These are phyloP conservation scores for Cottus gobio DNA, from an alignment of 2,113 vertebrate species.

Conservation along the genomic window DNA sequence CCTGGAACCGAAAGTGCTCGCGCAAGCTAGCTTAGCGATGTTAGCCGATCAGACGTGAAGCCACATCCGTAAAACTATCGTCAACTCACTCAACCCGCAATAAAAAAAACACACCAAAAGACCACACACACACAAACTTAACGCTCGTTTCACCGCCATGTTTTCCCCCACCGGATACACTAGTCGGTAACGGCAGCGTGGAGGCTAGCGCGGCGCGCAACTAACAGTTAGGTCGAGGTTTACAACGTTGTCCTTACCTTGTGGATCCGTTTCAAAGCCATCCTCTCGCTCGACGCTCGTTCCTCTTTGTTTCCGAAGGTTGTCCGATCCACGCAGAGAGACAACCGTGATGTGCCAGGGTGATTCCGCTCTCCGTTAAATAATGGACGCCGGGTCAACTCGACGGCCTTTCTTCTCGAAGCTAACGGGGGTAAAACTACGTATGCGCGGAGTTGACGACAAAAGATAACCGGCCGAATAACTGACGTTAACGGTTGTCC, in stretches of 20 bases:
- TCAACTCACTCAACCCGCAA: not conserved
- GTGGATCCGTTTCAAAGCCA: conserved; percentile 85
- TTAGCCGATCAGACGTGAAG: not conserved
- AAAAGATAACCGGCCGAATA: conserved; percentile 20
- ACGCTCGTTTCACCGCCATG: conserved; percentile 32
- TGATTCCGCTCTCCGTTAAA: conserved; percentile 19
- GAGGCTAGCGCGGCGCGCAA: conserved; percentile 56
- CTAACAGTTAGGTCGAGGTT: not conserved
- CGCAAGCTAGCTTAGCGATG: not conserved
- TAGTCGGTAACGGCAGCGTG: conserved; percentile 10
- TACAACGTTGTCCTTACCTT: conserved; percentile 73
- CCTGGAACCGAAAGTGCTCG: conserved; percentile 36
- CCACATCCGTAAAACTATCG: not conserved
- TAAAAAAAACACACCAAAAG: not conserved
- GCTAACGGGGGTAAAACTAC: conserved; percentile 68
- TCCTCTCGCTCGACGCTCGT: conserved; percentile 58
- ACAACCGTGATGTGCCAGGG: conserved; percentile 35
- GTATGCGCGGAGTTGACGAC: conserved; percentile 49
- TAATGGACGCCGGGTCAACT: conserved; percentile 47
- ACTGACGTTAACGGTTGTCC: not conserved
- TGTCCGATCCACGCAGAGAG: conserved; percentile 36
- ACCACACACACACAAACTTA: not conserved
- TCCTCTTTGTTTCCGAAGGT: not conserved
- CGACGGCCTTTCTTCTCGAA: conserved; percentile 59
- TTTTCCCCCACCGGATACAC: conserved; percentile 23